Evolutionary conservation across 2,888 invertebrate species (phyloP).

Genomic region (Phasia obesa): DNA sequence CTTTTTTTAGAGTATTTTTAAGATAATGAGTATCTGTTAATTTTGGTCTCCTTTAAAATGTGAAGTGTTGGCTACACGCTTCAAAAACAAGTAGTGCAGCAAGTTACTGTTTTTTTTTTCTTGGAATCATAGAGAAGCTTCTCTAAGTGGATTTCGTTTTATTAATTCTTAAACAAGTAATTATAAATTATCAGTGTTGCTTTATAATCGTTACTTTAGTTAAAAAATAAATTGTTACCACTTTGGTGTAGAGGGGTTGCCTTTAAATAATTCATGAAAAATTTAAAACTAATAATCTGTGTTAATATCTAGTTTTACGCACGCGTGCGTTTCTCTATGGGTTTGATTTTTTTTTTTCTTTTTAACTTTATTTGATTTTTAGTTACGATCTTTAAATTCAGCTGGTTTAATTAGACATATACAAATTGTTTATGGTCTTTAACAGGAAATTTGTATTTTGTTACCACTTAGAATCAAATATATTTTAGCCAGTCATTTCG

Average conservation of each 20-base stretch:
- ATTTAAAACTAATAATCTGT: conserved; percentile 63
- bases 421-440: conserved; percentile 53
- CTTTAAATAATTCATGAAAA: conserved; percentile 56
- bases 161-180: background rate
- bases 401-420: conserved; percentile 27
- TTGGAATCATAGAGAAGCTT: background rate
- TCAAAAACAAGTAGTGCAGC: conserved; percentile 68
- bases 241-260: conserved; percentile 31
- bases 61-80: conserved; percentile 70
- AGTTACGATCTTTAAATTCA: background rate
- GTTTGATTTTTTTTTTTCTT: conserved; percentile 10
- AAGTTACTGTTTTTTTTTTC: conserved; percentile 49
- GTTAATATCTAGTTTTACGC: conserved; percentile 66
- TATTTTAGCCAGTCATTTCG: too few relatives aligned
- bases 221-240: background rate
- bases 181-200: conserved; percentile 31
- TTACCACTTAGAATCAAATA: conserved; percentile 28
- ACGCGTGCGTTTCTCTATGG: conserved; percentile 59
- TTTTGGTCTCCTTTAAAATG: conserved; percentile 32
- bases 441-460: conserved; percentile 57
- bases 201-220: conserved; percentile 7
- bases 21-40: background rate
- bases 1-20: conserved; percentile 3
- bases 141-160: background rate
- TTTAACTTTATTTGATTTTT: background rate